Base-by-base conservation (phyloP, 2,888 invertebrate genomes). In the Caenorhabditis sp. region DNA sequence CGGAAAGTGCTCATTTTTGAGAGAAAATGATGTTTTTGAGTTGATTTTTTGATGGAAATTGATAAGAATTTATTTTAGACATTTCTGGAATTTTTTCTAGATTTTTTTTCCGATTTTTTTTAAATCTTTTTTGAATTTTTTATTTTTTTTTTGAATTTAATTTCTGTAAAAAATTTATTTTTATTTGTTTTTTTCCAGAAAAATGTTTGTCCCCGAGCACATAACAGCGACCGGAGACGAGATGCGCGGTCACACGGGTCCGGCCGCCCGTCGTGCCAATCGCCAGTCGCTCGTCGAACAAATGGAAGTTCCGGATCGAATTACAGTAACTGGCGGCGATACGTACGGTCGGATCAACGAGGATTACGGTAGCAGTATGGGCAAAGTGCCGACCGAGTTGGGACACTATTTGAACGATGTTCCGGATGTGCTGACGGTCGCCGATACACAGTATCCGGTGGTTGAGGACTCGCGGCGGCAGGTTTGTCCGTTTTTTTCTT, bases 271-370 rank as follows among this genome's bases (percentile, higher is more conserved):
- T 9, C 60, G 67, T 2, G 18, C 58, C 9, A 70, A 64, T 47
- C 69, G 81, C 18, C 70, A 76, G 32, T 81, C 81, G 6, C 47
- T 81, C n/a, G 70, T 81, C 24, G 76, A 81, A 40, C 81, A 81
- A 71, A 81, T 81, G 81, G 81, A 81, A 51, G 81, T 81, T 53
- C 81, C 81, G 0, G 81, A 81, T 40, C 24, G 76, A 44, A 81
- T 81, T 2, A 81, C 81, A 15, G 70, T 81, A 0, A 81, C 70
- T 3, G 81, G 81, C 32, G 81, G 76, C 0, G 65, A 81, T 26
- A 70, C 65, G 4, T 81, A 81, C 37, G 76, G 76, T n/a, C 32
- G 71, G 22, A 71, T 81, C 18, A 70, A 24, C 3, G 76, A 81
- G 9, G 81, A 81, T 26, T 76, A 76, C 58, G 53, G 67, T 6